Percentiles rank a stretch among this genome's conserved stretches.
Evolutionary conservation across 2,113 vertebrate genomes (phyloP).

Genomic region (Brachypodius melanocephalos): DNA sequence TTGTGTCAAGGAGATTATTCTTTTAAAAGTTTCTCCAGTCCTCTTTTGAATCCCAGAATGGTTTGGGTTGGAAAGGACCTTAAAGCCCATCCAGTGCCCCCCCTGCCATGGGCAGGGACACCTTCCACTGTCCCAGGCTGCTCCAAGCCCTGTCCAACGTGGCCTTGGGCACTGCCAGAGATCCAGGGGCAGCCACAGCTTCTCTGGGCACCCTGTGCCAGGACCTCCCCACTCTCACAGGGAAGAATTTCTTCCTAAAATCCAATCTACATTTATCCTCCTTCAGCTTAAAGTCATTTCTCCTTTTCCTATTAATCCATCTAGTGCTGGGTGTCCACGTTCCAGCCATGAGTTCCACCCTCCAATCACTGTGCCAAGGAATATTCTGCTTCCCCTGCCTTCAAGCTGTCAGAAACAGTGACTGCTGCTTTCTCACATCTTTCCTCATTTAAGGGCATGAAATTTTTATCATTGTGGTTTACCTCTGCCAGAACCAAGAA

Average conservation of each 20-base stretch:
- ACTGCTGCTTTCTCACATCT: neutral
- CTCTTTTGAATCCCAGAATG: neutral
- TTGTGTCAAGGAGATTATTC: neutral
- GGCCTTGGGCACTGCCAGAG: neutral
- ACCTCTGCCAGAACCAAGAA: neutral
- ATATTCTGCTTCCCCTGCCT: neutral
- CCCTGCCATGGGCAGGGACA: neutral
- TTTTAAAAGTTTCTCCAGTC: neutral
- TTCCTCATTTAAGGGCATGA: neutral
- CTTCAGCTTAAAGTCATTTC: neutral
- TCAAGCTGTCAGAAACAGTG: neutral
- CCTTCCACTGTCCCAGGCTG: accelerated
- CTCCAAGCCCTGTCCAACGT: accelerated
- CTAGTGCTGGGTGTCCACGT: neutral
- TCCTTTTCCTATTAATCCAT: neutral
- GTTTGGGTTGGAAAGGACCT: neutral
- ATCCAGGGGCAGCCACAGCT: neutral
- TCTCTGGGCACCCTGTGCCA: accelerated
- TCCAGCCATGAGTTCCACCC: neutral
- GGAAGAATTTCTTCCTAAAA: neutral
- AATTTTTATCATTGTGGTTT: neutral
- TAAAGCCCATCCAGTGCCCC: accelerated
- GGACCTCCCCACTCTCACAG: neutral
- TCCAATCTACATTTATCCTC: neutral
- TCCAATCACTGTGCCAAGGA: neutral